These are phyloP conservation scores for Chaenocephalus aceratus DNA, from an alignment of 2,113 vertebrate species.

Conservation along the genomic window DNA sequence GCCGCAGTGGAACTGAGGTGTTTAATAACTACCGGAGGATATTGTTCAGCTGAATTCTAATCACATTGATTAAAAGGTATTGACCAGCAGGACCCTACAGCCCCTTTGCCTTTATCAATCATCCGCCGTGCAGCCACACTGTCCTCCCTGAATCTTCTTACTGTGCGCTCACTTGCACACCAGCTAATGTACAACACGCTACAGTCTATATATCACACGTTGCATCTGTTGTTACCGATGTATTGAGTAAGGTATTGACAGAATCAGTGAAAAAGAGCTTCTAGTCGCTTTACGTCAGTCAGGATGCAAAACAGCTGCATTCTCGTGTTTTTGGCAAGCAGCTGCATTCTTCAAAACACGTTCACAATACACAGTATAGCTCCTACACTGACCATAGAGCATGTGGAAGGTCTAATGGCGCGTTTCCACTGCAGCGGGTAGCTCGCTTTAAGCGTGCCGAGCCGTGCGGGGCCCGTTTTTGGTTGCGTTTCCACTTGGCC, in stretches of 20 bases:
- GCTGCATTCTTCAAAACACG: no score
- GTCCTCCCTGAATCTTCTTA: conserved; percentile 27
- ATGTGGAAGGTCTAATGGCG: no score
- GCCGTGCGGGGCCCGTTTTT: no score
- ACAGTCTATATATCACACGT: not conserved
- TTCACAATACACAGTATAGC: no score
- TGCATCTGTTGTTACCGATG: conserved; percentile 1
- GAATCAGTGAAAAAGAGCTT: conserved; percentile 5
- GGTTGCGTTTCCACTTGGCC: no score
- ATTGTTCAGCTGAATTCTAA: conserved; percentile 76
- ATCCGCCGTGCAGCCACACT: conserved; percentile 35
- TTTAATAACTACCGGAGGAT: conserved; percentile 72
- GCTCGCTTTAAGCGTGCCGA: no score
- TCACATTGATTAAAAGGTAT: conserved; percentile 79
- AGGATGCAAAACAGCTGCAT: not conserved
- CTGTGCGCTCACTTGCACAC: conserved; percentile 15
- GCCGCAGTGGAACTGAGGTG: conserved; percentile 47
- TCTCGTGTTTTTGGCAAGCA: no score
- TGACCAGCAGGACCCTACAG: conserved; percentile 64
- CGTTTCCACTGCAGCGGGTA: no score
- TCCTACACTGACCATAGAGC: no score
- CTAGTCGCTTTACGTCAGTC: not conserved
- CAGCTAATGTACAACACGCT: conserved; percentile 8
- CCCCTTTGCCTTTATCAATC: conserved; percentile 65
- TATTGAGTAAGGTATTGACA: not conserved